Conservation (phyloP, 2,113 vertebrate genomes). For the Limnothrissa miodon region DNA sequence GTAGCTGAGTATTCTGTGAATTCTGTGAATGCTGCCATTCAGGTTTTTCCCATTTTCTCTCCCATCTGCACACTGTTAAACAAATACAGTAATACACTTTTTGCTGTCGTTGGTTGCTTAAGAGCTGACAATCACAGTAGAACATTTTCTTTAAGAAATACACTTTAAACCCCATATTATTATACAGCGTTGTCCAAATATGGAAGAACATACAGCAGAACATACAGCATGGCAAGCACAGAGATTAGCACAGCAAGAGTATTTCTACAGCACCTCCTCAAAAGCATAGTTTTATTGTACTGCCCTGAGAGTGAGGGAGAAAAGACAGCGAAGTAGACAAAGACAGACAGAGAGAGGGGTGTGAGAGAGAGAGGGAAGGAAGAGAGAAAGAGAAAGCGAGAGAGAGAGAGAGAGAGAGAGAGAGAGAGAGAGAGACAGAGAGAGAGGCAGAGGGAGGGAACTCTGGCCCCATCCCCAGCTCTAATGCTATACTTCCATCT, state of each 20-base stretch:
- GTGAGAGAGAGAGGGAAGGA: conserved; percentile 26
- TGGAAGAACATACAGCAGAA: not conserved
- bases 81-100: not conserved
- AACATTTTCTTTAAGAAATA: not conserved
- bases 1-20: not conserved
- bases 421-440: conserved; percentile 34
- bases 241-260: not conserved
- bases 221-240: not conserved
- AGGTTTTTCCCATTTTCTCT: not conserved
- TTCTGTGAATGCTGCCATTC: not conserved
- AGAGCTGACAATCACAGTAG: no score
- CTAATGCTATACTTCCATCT: conserved; percentile 95
- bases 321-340: not conserved
- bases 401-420: not conserved
- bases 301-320: conserved; percentile 20
- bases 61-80: not conserved
- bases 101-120: not conserved
- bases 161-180: not conserved
- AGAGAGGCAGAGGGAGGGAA: conserved; percentile 38
- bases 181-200: not conserved
- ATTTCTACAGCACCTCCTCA: conserved; percentile 34
- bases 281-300: conserved; percentile 40
- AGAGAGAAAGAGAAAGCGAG: conserved; percentile 16
- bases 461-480: conserved; percentile 71
- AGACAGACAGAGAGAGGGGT: not conserved